These are phyloP conservation scores for Trigoniulus corallinus DNA, from an alignment of 1,140 invertebrate genomes.

Conservation along the genomic window DNA sequence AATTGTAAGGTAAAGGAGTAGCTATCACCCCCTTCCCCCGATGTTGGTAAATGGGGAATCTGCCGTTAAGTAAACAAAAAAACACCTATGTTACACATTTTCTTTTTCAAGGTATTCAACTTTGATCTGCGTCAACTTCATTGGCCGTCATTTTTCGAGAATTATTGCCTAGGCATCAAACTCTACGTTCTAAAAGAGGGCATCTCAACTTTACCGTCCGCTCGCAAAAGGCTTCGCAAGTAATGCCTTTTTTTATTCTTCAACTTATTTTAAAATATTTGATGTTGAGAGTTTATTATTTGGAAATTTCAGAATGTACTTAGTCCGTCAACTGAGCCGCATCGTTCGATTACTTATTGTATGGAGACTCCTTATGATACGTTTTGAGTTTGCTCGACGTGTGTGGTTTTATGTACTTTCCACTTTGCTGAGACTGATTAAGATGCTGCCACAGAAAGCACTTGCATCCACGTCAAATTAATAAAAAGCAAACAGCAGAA, in stretches of 20 bases:
- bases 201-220: neutral
- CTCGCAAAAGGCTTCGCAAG: neutral
- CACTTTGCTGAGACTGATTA: neutral
- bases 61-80: too few species aligned
- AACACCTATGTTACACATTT: neutral
- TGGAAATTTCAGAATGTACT: neutral
- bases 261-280: neutral
- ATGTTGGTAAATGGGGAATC: too few species aligned
- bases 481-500: too few species aligned
- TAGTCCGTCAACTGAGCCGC: neutral
- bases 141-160: neutral
- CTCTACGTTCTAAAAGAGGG: conserved; percentile 1
- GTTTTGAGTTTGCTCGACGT: neutral
- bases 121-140: conserved; percentile 1
- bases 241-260: neutral
- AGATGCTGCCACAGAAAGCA: too few species aligned
- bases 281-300: neutral
- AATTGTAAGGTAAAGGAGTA: too few species aligned
- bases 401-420: conserved; percentile 1
- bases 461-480: too few species aligned
- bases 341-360: neutral
- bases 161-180: neutral
- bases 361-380: neutral
- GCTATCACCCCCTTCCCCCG: too few species aligned
- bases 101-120: neutral